Percentiles rank a stretch among this genome's conserved stretches.
Evolutionary conservation across 2,113 vertebrate genomes (phyloP).

Genomic region (Poecile atricapillus): DNA sequence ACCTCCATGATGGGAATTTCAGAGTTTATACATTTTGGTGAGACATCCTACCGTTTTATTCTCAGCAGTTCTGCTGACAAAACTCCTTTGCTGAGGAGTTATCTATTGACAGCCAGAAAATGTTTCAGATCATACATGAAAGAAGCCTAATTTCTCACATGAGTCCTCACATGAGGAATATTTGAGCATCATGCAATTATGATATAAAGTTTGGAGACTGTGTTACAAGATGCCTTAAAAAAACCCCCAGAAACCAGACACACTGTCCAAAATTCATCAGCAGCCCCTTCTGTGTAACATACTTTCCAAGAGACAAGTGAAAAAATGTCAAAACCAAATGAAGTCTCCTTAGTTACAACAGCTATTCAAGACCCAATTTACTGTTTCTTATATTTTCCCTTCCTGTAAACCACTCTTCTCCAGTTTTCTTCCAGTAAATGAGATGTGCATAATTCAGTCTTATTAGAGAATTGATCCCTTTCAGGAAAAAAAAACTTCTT

Average conservation of each 20-base stretch:
- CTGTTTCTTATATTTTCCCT: not conserved
- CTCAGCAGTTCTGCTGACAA: not conserved
- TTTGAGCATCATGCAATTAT: not conserved
- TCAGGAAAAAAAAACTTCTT: not conserved
- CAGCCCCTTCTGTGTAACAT: not conserved
- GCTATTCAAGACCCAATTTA: conserved; percentile 10
- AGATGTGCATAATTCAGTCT: conserved; percentile 28
- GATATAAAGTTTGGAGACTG: not conserved
- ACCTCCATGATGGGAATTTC: not conserved
- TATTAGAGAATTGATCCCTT: conserved; percentile 35
- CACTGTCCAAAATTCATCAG: conserved; percentile 23
- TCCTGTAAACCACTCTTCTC: conserved; percentile 32
- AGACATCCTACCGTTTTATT: not conserved
- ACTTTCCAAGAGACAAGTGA: not conserved
- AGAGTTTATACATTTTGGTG: not conserved
- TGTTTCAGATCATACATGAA: not conserved
- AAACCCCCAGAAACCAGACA: not conserved
- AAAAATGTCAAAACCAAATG: conserved; percentile 33
- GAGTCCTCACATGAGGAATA: not conserved
- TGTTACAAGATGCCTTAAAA: not conserved
- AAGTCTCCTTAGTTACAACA: conserved; percentile 1
- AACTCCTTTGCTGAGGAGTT: not conserved
- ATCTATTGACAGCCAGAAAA: not conserved
- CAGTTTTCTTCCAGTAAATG: conserved; percentile 49
- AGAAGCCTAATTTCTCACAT: not conserved